Percentiles rank a stretch among this genome's conserved stretches.
Evolutionary conservation across 2,113 vertebrate genomes (phyloP).

Genomic region (Pampusana beccarii): DNA sequence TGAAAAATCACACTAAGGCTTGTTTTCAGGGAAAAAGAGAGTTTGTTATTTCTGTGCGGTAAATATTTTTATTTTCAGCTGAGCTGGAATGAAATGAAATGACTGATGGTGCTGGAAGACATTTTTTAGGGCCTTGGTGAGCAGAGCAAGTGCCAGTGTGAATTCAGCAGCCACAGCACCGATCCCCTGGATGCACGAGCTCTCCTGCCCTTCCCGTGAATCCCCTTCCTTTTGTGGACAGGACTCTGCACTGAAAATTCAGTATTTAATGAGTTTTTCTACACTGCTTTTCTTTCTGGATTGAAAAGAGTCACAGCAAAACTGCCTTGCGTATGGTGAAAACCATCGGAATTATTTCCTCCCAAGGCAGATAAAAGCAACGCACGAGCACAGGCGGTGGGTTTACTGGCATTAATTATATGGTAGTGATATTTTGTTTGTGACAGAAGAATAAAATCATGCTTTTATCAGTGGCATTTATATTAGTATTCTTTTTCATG

Average conservation of each 20-base stretch:
- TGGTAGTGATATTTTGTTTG: background rate
- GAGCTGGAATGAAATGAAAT: background rate
- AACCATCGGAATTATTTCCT: background rate
- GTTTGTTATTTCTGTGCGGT: background rate
- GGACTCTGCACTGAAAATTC: background rate
- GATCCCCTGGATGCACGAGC: background rate
- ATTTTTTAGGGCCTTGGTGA: background rate
- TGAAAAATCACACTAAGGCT: no score
- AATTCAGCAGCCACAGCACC: background rate
- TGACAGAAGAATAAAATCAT: constrained; percentile 12
- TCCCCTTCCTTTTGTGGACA: background rate
- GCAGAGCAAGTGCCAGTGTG: background rate
- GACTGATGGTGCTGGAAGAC: background rate
- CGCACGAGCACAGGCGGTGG: background rate
- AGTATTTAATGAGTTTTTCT: background rate
- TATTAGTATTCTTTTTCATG: background rate
- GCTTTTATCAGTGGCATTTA: constrained; percentile 8
- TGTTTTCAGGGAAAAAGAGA: no score
- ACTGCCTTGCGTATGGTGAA: background rate
- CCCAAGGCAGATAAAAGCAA: background rate
- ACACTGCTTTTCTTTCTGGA: background rate
- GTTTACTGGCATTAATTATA: constrained; percentile 26
- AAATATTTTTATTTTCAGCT: background rate
- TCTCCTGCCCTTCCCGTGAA: background rate
- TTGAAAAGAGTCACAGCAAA: background rate